Evolutionary conservation across 2,797 vertebrate species (phyloP), one percentile per base, ranked within the genome.

Genomic region (Acanthopagrus latus): DNA sequence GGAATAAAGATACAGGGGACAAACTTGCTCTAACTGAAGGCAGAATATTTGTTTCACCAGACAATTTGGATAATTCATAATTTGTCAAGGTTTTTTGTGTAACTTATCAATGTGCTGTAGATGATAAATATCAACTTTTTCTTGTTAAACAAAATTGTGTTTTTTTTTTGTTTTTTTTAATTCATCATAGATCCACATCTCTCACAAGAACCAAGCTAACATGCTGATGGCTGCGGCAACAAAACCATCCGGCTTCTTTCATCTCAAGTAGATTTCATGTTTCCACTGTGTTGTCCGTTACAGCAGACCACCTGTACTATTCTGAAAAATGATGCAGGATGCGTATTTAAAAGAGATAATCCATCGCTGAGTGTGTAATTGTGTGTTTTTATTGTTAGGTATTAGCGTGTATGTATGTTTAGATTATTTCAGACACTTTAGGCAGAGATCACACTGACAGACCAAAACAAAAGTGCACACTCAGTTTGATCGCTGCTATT

Each of bases 181-280:
- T 88, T 84, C 38, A 38, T 38, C 38, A 41, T 64, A 98, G 97
- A 97, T 98, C 90, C 94, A 93, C 84, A 97, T 98, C 82, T 95
- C 93, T 56, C 97, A 98, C 93, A 97, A 96, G 94, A 98, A 97
- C 92, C 97, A 98, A 91, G 95, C 95, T n/a, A 96, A 95, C 47
- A 97, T 98, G 97, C 90, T 98, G 50, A 94, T 96, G 93, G 96
- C 95, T 29, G 88, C 96, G 3, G 92, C 95, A 0, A 79, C 95
- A 4, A 96, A 95, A 85, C 88, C 96, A 14, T 87, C 91, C 0
- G 85, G 94, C 82, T 97, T 97, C 92, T 98, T 98, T 54, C 94
- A 96, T 87, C 94, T 95, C 71, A 96, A 96, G 88, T 94, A 93
- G 74, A 82, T 38, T 38, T 16, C n/a, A 33, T 1, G 1, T 8